These are phyloP conservation scores for Pimpla rufipes DNA, from an alignment of 2,888 invertebrate species.

Conservation along the genomic window DNA sequence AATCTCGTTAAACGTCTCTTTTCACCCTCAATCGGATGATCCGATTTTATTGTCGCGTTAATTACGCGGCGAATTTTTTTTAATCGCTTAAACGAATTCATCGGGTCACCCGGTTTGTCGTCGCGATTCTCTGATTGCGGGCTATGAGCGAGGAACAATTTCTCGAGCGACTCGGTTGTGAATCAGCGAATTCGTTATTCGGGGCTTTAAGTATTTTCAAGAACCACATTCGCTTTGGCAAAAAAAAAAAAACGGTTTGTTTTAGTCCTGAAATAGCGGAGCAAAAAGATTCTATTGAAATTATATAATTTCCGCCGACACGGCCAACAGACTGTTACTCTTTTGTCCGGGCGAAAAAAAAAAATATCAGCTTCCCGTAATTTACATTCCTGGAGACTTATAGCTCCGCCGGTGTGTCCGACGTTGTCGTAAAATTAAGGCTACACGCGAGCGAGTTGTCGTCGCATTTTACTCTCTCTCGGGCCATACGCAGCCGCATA, in stretches of 20 bases:
- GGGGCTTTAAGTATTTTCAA: background rate
- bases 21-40: background rate
- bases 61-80: background rate
- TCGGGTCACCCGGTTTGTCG: background rate
- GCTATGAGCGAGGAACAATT: background rate
- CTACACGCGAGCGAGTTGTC: slow-evolving; percentile 3
- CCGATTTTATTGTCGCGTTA: slow-evolving; percentile 14
- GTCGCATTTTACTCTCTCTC: slow-evolving; percentile 18
- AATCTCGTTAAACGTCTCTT: background rate
- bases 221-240: background rate
- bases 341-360: background rate
- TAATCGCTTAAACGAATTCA: background rate
- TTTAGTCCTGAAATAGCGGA: background rate
- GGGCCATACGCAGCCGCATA: background rate
- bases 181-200: background rate
- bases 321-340: background rate
- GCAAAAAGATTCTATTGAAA: background rate
- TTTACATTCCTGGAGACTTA: background rate
- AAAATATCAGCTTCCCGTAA: slow-evolving; percentile 8
- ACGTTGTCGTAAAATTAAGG: slow-evolving; percentile 18
- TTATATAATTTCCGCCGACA: background rate
- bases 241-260: background rate
- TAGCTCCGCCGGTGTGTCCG: background rate
- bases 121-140: background rate
- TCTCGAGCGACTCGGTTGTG: background rate